These are phyloP conservation scores for Stomatorhinus walkeri DNA, from an alignment of 2,797 vertebrate genomes.

Conservation along the genomic window DNA sequence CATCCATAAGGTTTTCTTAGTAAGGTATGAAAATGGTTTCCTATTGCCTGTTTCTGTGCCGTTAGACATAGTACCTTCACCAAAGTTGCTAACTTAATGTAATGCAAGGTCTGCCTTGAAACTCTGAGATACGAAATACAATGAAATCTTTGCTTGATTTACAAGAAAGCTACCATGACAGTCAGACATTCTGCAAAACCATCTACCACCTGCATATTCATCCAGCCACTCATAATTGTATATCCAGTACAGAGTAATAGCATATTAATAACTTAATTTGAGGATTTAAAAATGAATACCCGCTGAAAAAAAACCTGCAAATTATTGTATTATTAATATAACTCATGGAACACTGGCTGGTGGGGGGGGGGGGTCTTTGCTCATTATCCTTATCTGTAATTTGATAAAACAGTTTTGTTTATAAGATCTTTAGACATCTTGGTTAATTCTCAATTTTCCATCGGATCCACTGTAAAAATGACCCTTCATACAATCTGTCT, in stretches of 20 bases:
- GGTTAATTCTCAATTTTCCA: neutral
- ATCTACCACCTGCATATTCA: neutral
- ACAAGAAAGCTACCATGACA: neutral
- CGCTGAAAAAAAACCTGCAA: neutral
- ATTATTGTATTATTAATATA: neutral
- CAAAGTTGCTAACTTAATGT: neutral
- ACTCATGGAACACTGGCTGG: neutral
- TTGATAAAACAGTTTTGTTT: neutral
- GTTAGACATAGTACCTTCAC: neutral
- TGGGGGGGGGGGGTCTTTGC: neutral
- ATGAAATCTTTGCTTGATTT: neutral
- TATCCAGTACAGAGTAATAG: neutral
- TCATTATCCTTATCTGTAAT: neutral
- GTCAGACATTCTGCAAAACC: neutral
- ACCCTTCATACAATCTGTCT: neutral
- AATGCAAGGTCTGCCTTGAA: neutral
- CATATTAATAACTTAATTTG: neutral
- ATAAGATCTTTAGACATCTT: neutral
- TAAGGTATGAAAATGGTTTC: neutral
- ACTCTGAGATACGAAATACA: neutral
- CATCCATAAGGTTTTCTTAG: neutral
- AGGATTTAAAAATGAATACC: neutral
- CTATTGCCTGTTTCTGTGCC: neutral
- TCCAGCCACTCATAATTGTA: neutral
- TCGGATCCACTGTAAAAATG: neutral